Conservation (phyloP, 1,140 invertebrate species). For the Papilio glaucus region DNA sequence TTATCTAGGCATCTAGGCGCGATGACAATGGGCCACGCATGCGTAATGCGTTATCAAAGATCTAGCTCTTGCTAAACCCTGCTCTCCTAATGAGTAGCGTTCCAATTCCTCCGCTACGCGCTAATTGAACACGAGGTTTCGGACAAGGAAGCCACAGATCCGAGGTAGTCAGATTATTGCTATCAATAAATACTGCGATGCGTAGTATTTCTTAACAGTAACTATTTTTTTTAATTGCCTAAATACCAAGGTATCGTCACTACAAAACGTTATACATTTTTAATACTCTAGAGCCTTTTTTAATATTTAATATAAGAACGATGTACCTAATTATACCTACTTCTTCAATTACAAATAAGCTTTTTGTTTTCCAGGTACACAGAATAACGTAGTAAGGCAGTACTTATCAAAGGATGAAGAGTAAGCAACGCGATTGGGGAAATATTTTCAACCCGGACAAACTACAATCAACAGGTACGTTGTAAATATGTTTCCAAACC, state of each 20-base stretch:
- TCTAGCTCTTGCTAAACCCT: conserved; percentile 75
- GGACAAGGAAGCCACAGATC: conserved; percentile 48
- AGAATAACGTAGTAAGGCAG: conserved; percentile 50
- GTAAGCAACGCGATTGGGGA: conserved; percentile 72
- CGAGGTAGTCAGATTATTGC: neutral
- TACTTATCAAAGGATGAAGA: conserved; percentile 78
- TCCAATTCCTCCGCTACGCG: conserved; percentile 72
- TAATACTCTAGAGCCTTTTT: too few relatives aligned
- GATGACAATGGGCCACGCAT: conserved; percentile 78
- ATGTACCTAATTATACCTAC: too few relatives aligned
- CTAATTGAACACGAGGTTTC: conserved; percentile 71
- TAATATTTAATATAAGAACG: too few relatives aligned
- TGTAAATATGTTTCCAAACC: too few relatives aligned
- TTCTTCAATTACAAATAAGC: conserved; percentile 17
- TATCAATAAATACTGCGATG: too few relatives aligned
- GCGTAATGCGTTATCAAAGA: conserved; percentile 80
- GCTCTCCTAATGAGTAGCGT: conserved; percentile 77
- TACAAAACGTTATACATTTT: too few relatives aligned
- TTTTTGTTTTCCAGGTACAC: conserved; percentile 49
- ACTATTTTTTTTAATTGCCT: too few relatives aligned
- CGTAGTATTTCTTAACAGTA: too few relatives aligned
- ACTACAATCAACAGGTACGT: conserved; percentile 72
- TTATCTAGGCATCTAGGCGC: conserved; percentile 77
- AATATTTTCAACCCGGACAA: conserved; percentile 63
- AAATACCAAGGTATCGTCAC: too few relatives aligned